Conservation (phyloP, 2,113 vertebrate species). For the Pelusios castaneus region DNA sequence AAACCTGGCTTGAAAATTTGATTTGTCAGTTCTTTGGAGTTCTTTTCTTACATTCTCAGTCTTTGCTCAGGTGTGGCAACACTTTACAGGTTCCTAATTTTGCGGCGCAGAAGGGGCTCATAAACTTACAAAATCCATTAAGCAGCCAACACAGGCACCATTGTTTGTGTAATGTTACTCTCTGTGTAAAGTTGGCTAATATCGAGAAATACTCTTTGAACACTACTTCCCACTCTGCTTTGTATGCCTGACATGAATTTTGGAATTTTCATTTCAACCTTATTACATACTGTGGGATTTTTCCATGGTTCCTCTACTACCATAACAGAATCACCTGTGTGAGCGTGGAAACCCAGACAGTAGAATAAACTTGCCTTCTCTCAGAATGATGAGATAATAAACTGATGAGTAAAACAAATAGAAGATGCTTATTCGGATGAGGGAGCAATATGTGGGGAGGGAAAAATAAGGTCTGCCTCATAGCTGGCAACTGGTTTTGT, state of each 20-base stretch:
- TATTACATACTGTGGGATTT: neutral
- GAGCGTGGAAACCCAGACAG: neutral
- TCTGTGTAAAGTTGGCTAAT: constrained; percentile 31
- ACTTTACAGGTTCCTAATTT: neutral
- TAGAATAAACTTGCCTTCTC: neutral
- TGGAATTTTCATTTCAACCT: neutral
- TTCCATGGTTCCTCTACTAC: neutral
- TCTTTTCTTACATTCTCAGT: neutral
- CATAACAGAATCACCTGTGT: neutral
- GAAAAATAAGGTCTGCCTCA: neutral
- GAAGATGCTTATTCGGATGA: neutral
- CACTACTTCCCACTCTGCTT: constrained; percentile 13
- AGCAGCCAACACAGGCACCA: neutral
- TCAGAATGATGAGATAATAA: neutral
- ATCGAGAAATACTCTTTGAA: constrained; percentile 16
- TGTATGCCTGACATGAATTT: neutral
- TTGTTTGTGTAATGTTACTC: rapidly evolving
- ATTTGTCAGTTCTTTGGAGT: neutral
- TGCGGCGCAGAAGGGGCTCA: neutral
- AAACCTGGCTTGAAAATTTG: neutral
- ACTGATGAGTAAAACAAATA: constrained; percentile 22
- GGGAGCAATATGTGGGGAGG: neutral
- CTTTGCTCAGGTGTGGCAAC: neutral
- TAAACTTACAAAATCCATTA: neutral
- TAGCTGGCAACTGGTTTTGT: neutral